Percentiles rank a stretch among this genome's conserved stretches.
Evolutionary conservation across 1,140 invertebrate genomes (phyloP).

Genomic region (Drosophila virilis): DNA sequence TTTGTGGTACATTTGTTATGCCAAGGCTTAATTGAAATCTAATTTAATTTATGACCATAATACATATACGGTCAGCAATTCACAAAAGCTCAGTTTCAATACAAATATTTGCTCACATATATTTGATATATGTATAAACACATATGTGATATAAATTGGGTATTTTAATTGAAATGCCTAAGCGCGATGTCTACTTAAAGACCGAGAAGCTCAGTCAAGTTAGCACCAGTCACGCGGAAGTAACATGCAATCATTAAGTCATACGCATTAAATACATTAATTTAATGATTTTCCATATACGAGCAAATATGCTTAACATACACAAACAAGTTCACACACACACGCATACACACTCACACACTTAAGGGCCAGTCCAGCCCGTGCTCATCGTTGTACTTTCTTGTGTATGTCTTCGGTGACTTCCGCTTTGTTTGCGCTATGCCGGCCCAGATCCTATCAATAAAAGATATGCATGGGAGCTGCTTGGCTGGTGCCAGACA

Average conservation of each 20-base stretch:
- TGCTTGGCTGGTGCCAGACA: conserved; percentile 11
- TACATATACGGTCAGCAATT: conserved; percentile 23
- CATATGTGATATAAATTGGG: conserved; percentile 14
- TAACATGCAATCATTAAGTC: conserved; percentile 72
- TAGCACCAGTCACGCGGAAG: conserved; percentile 55
- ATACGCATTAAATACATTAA: conserved; percentile 74
- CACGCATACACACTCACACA: background rate
- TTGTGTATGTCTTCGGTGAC: conserved; percentile 25
- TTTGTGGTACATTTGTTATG: conserved; percentile 44
- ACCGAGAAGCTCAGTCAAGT: conserved; percentile 27
- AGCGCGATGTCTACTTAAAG: conserved; percentile 51
- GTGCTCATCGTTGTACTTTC: background rate
- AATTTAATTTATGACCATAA: conserved; percentile 69
- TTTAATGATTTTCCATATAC: conserved; percentile 74
- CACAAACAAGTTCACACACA: conserved; percentile 17
- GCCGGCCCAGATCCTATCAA: conserved; percentile 42
- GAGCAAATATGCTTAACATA: conserved; percentile 30
- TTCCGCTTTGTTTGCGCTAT: conserved; percentile 37
- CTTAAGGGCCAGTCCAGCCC: background rate
- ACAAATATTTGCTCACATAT: conserved; percentile 38
- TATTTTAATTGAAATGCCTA: conserved; percentile 72
- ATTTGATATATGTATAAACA: background rate
- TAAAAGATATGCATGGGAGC: conserved; percentile 36
- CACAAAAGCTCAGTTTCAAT: conserved; percentile 17
- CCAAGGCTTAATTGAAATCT: conserved; percentile 65